Percentiles rank a stretch among this genome's conserved stretches.
Evolutionary conservation across 2,797 vertebrate genomes (phyloP).

Genomic region (Chelmon rostratus): DNA sequence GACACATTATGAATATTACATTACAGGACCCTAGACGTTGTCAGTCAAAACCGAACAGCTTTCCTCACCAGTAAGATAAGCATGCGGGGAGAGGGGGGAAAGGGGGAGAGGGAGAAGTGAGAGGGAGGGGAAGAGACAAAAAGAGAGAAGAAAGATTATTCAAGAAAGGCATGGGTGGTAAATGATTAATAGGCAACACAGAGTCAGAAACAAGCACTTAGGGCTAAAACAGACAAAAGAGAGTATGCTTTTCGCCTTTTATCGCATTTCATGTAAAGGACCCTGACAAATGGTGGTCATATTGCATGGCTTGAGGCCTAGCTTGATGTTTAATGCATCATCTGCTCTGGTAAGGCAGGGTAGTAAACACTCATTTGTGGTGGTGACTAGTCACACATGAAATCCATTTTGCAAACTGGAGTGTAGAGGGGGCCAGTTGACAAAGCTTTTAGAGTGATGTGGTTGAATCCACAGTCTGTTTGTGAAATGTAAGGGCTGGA

Average conservation of each 20-base stretch:
- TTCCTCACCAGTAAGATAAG: slow-evolving; percentile 91
- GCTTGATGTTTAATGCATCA: slow-evolving; percentile 88
- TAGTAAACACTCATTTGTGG: slow-evolving; percentile 89
- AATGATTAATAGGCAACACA: slow-evolving; percentile 96
- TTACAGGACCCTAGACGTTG: slow-evolving; percentile 91
- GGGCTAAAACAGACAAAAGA: slow-evolving; percentile 92
- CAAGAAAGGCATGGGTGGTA: slow-evolving; percentile 88
- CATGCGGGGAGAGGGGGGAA: slow-evolving; percentile 69
- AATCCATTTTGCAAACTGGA: slow-evolving; percentile 87
- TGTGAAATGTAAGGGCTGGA: slow-evolving; percentile 64
- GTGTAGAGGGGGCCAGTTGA: slow-evolving; percentile 76
- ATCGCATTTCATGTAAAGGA: slow-evolving; percentile 87
- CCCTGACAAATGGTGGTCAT: slow-evolving; percentile 88
- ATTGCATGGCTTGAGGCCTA: slow-evolving; percentile 83
- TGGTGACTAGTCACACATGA: slow-evolving; percentile 88
- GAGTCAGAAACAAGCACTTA: slow-evolving; percentile 95
- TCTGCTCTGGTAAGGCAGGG: slow-evolving; percentile 83
- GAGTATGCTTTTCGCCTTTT: slow-evolving; percentile 85
- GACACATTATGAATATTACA: slow-evolving; percentile 99
- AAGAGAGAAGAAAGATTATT: slow-evolving; percentile 78
- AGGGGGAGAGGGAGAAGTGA: slow-evolving; percentile 24
- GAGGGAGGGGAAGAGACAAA: slow-evolving; percentile 31
- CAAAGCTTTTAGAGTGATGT: slow-evolving; percentile 84
- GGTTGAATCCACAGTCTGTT: slow-evolving; percentile 74
- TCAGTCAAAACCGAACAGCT: slow-evolving; percentile 91